Base-by-base conservation (phyloP, 2,888 invertebrate genomes). In the Anarsia innoxiella region DNA sequence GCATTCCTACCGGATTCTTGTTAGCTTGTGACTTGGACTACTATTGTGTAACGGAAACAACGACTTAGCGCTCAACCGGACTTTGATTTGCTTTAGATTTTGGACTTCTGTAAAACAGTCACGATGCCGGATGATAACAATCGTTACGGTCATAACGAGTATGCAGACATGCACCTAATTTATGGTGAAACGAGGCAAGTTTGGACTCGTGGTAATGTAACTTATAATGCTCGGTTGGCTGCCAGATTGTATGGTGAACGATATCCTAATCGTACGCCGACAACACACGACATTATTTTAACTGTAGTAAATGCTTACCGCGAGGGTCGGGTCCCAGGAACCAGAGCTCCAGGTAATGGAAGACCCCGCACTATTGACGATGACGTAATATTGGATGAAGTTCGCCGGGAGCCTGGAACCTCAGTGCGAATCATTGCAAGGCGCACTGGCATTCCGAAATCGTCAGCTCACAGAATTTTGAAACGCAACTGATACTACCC, bases 361-460 rank as follows among this genome's bases (percentile, higher is more conserved):
- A 37, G 46, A 41, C 44, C 42, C 37, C 36, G 35, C 19, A 34
- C 29, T 31, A 33, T 37, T 29, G 34, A 46, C 37, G 49, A 45
- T 30, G 49, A 49, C 39, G 45, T 37, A 33, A 43, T 40, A 30
- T 34, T 48, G 16, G 36, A 45, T 29, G 34, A 45, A 44, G 37
- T 42, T 35, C 23, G 30, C 31, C 27, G 29, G 29, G 38, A 43
- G 12, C 40, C 42, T 15, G 34, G 34, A 35, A 45, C 36, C 27
- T 47, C 39, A 19, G 41, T 44, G 33, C 36, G 43, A 29, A 35
- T 26, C 19, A 45, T 49, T 31, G 45, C 44, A 42, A 30, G 44
- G 36, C 35, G 39, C 30, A 51, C 45, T 34, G 43, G 45, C 12
- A 41, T 47, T 25, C 40, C 41, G 15, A 45, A 44, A 31, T 37